Conservation (phyloP, 2,113 vertebrate genomes). For the Salvelinus alpinus region DNA sequence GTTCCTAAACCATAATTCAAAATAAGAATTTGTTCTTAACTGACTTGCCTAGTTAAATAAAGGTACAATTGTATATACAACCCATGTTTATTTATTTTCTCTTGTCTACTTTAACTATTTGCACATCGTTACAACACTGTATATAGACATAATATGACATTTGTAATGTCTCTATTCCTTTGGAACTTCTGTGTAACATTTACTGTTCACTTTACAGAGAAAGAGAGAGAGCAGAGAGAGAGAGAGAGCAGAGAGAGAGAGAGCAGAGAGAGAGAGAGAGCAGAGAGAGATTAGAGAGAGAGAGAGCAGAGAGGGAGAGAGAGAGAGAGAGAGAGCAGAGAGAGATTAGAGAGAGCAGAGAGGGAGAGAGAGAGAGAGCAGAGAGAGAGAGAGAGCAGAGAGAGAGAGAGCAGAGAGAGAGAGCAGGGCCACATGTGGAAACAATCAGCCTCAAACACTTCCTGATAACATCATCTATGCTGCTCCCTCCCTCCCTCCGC, state of each 20-base stretch:
- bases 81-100: no score
- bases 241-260: background rate
- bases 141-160: no score
- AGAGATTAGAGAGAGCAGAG: background rate
- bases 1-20: no score
- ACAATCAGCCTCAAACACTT: conserved; percentile 69
- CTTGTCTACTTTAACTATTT: no score
- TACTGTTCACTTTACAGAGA: background rate
- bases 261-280: background rate
- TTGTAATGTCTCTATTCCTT: no score
- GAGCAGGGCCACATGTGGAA: conserved; percentile 72
- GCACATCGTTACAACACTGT: no score
- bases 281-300: background rate
- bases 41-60: no score
- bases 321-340: background rate
- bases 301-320: background rate
- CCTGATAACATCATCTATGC: conserved; percentile 73
- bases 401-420: conserved; percentile 26
- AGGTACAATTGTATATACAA: no score
- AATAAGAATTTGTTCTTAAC: no score
- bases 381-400: conserved; percentile 29
- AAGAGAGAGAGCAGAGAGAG: background rate
- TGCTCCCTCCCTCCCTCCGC: conserved; percentile 49
- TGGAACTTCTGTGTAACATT: no score
- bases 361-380: background rate